A percentile compares a stretch with the other conserved stretches of the same genome.
Conservation (phyloP, 2,113 vertebrate species). For the Origma solitaria region DNA sequence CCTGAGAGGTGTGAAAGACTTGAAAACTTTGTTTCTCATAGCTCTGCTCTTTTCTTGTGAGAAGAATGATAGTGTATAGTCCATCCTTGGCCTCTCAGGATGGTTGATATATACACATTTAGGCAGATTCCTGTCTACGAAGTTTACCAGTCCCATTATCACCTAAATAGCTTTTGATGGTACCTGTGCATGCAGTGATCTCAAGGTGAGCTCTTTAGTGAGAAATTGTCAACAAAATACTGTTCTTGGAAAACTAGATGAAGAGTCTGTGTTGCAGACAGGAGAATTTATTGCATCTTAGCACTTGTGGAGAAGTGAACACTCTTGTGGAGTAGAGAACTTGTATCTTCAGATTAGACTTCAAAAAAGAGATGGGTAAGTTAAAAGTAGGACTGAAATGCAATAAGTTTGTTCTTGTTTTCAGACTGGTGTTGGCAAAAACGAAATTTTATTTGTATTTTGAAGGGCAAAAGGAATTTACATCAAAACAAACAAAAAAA, state of each 20-base stretch:
- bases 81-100: not conserved
- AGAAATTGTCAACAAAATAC: not conserved
- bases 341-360: not conserved
- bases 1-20: not conserved
- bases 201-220: not conserved
- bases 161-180: not conserved
- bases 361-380: not conserved
- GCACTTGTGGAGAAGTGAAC: not conserved
- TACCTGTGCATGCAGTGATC: not conserved
- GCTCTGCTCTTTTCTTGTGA: not conserved
- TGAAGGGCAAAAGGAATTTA: not conserved
- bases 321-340: not conserved
- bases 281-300: not conserved
- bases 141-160: not conserved
- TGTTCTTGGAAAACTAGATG: not conserved
- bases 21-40: not conserved
- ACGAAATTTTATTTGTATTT: not conserved
- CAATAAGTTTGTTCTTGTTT: not conserved
- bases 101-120: not conserved
- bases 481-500: not conserved
- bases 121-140: not conserved
- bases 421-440: not conserved
- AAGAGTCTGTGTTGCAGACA: not conserved
- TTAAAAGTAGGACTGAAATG: not conserved
- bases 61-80: not conserved